Base-by-base conservation (phyloP, 2,888 invertebrate genomes). In the Leptarthrus brevirostris region DNA sequence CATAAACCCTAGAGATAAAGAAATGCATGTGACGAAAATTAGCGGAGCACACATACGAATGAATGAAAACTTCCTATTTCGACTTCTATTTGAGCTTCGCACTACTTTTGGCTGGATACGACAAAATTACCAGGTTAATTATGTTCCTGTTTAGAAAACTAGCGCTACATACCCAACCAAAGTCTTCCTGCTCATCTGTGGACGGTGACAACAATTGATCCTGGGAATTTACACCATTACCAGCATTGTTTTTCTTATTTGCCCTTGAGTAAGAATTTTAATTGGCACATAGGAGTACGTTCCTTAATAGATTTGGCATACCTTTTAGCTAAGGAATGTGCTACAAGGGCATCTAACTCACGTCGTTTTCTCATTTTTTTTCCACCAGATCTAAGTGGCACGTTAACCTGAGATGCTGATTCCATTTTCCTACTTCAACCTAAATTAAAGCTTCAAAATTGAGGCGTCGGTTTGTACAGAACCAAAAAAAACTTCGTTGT, bases 341-440 rank as follows among this genome's bases (percentile, higher is more conserved):
- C 87, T 64, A 91, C 91, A 72, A 92, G 83, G 52, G 92, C 92
- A 82, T 92, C 92, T 79, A 92, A 85, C 83, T 92, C 92, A 81
- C 91, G 88, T 78, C 92, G 88, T 82, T 92, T 92, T 81, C 91
- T 87, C 91, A 92, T 92, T 86, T 92, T 92, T 85, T 92, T 92
- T 78, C 87, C 87, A 52, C 86, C 86, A 58, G 82, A 79, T 76
- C 87, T 86, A 76, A 87, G 87, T 83, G 86, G 91, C 85, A 86
- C 91, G 82, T 85, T 90, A 83, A 89, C 90, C 84, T 86, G 89
- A 86, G 82, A 89, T 82, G 87, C 89, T 84, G 86, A 90, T 87
- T 88, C 90, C 87, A 88, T 87, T 79, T 54, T 72, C 58, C 40
- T 49, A 47, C 47, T 64, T 30, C 10, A 53, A 24, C 24, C 34